Evolutionary conservation across 1,140 invertebrate genomes (phyloP).

Genomic region (Bombus polaris): DNA sequence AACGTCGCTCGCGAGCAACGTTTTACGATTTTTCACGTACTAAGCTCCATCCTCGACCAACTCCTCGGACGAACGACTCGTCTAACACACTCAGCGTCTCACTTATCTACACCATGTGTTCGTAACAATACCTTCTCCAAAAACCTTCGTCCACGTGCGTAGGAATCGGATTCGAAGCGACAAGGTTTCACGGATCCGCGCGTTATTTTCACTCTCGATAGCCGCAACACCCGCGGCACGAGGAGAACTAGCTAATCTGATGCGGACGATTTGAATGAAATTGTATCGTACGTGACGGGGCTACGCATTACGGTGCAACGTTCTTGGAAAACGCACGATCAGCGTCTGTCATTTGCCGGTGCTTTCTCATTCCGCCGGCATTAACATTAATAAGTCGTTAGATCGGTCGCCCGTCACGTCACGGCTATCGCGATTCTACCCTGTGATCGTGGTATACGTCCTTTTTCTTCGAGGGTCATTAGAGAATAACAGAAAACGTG

Average conservation of each 20-base stretch:
- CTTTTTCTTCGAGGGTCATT: constrained; percentile 5
- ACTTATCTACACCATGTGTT: neutral
- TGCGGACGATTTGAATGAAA: constrained; percentile 12
- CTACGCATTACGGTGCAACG: neutral
- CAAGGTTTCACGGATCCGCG: neutral
- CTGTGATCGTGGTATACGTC: neutral
- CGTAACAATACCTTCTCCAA: neutral
- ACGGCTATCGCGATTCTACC: constrained; percentile 9
- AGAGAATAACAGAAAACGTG: constrained; percentile 9
- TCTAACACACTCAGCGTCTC: neutral
- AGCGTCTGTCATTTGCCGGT: constrained; percentile 3
- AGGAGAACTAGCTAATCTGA: neutral
- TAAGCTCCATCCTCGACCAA: neutral
- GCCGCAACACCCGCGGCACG: neutral
- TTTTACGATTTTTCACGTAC: neutral
- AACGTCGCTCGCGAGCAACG: neutral
- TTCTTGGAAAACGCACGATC: constrained; percentile 18
- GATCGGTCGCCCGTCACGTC: constrained; percentile 12
- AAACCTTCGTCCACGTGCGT: neutral
- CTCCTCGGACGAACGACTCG: neutral
- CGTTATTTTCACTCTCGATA: neutral
- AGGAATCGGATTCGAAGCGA: neutral
- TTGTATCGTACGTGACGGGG: neutral
- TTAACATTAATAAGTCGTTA: constrained; percentile 31
- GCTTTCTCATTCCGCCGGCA: constrained; percentile 8